Conservation (phyloP, 2,888 invertebrate genomes). For the Melinopterus prodromus region DNA sequence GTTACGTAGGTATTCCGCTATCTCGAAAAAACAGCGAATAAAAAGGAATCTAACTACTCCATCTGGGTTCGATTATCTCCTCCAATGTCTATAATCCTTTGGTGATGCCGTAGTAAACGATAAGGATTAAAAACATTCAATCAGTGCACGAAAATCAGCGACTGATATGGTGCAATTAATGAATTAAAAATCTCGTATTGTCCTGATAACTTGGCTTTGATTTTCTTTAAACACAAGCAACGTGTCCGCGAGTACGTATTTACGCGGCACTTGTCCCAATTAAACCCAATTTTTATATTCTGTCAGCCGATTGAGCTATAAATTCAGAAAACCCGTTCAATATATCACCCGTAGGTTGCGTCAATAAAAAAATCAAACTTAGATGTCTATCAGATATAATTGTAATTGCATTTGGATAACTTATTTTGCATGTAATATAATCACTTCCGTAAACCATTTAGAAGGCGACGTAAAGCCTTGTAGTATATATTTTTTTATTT, state of each 20-base stretch:
- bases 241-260: not conserved
- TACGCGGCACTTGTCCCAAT: not conserved
- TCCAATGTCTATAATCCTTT: not conserved
- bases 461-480: not conserved
- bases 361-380: conserved; percentile 4
- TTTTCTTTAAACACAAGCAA: not conserved
- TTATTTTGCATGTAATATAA: not conserved
- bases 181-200: not conserved
- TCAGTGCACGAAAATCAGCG: not conserved
- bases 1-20: not conserved
- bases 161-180: not conserved
- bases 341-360: not conserved
- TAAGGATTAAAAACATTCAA: not conserved
- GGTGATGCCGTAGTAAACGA: not conserved
- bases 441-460: conserved; percentile 4
- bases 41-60: not conserved
- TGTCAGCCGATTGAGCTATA: not conserved
- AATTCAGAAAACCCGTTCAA: not conserved
- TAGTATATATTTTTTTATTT: not conserved
- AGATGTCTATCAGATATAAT: not conserved
- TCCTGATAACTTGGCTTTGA: not conserved
- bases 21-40: not conserved
- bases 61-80: not conserved
- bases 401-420: not conserved
- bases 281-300: not conserved